Conservation (phyloP, 2,797 vertebrate species). For the Echeneis naucrates region DNA sequence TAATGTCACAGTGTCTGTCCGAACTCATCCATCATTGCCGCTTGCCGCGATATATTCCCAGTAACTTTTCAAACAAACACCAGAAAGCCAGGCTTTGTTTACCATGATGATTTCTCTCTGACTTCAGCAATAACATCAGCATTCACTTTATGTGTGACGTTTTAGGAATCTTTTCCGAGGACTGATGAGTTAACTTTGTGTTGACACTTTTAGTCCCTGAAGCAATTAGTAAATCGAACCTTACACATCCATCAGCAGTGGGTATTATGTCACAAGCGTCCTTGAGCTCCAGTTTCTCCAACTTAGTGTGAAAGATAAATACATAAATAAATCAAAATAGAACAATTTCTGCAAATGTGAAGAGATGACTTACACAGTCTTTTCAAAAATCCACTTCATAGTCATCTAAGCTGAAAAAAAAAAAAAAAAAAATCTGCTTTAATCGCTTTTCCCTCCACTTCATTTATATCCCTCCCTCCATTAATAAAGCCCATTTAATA, state of each 20-base stretch:
- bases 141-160: constrained; percentile 5
- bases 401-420: constrained; percentile 14
- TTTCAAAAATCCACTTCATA: constrained; percentile 28
- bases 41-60: not conserved
- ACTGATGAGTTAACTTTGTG: constrained; percentile 50
- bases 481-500: constrained; percentile 69
- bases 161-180: constrained; percentile 23
- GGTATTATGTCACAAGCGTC: constrained; percentile 50
- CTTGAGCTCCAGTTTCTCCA: constrained; percentile 41
- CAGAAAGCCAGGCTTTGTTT: constrained; percentile 8
- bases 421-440: constrained; percentile 11
- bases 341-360: constrained; percentile 14
- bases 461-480: constrained; percentile 53
- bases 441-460: constrained; percentile 48
- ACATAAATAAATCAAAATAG: no score
- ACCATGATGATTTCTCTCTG: constrained; percentile 16
- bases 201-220: constrained; percentile 43
- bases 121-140: constrained; percentile 37
- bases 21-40: constrained; percentile 33
- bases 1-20: constrained; percentile 28
- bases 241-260: constrained; percentile 50
- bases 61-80: not conserved
- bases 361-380: constrained; percentile 6
- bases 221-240: constrained; percentile 49
- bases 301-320: constrained; percentile 11